Evolutionary conservation across 2,797 vertebrate species (phyloP).

Genomic region (Vespertilio murinus): DNA sequence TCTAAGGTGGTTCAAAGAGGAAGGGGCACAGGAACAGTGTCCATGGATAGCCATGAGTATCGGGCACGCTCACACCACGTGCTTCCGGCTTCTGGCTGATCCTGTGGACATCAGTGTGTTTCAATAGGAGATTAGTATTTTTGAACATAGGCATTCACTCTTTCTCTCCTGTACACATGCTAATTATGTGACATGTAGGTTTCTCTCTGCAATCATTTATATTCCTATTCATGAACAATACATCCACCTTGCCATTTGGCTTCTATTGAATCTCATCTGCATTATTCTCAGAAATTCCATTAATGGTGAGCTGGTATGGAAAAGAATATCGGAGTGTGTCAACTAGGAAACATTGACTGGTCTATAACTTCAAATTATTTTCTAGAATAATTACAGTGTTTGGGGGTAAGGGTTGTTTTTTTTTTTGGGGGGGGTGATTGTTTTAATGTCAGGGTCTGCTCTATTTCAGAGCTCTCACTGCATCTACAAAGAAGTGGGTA

Average conservation of each 20-base stretch:
- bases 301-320: background rate
- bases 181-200: constrained; percentile 12
- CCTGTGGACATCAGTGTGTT: background rate
- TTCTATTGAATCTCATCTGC: constrained; percentile 22
- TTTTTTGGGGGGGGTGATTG: background rate
- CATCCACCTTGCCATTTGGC: background rate
- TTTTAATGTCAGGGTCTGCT: background rate
- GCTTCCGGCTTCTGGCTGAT: background rate
- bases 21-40: fast-evolving
- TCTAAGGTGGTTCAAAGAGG: background rate
- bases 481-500: background rate
- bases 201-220: constrained; percentile 45
- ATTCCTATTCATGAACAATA: constrained; percentile 56
- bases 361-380: background rate
- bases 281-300: constrained; percentile 41
- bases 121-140: constrained; percentile 49
- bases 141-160: background rate
- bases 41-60: fast-evolving
- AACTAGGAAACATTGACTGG: background rate
- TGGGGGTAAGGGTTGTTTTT: background rate
- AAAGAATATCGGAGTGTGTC: background rate
- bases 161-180: constrained; percentile 20
- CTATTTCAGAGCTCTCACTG: background rate
- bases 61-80: fast-evolving
- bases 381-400: background rate